phyloP scores from a whole-genome alignment of 2,797 vertebrate genomes.

The Ficedula albicollis region DNA sequence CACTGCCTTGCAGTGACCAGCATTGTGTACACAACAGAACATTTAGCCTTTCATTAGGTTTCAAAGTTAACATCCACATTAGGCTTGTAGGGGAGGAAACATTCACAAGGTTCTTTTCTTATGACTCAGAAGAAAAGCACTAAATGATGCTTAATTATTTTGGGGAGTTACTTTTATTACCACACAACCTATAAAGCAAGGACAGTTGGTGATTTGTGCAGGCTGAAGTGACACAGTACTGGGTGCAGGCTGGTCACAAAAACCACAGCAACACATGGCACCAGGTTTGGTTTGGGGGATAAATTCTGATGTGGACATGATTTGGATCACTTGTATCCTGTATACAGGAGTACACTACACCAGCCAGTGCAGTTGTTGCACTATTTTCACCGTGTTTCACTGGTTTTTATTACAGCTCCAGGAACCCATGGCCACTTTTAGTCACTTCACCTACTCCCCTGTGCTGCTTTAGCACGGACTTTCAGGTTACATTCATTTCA shows the following conservation, averaged over 20 bases:
- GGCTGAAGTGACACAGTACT: background rate
- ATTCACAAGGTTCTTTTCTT: background rate
- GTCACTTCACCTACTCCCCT: background rate
- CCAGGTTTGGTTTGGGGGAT: background rate
- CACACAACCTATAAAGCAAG: background rate
- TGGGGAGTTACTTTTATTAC: background rate
- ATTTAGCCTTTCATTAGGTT: background rate
- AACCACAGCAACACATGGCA: background rate
- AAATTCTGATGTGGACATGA: background rate
- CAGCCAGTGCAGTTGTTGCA: background rate
- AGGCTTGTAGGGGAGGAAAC: slow-evolving; percentile 3
- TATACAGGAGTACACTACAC: background rate
- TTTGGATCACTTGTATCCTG: background rate
- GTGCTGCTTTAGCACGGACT: background rate
- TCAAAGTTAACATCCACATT: background rate
- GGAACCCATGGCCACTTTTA: background rate
- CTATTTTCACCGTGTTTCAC: background rate
- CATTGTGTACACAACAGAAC: background rate
- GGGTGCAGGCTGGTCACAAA: background rate
- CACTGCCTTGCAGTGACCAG: background rate
- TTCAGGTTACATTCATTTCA: background rate
- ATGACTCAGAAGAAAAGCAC: slow-evolving; percentile 47
- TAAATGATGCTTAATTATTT: slow-evolving; percentile 11
- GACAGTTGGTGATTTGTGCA: background rate
- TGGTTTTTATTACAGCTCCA: background rate